phyloP scores from a whole-genome alignment of 2,888 invertebrate species.

The Drosophila barbarae region DNA sequence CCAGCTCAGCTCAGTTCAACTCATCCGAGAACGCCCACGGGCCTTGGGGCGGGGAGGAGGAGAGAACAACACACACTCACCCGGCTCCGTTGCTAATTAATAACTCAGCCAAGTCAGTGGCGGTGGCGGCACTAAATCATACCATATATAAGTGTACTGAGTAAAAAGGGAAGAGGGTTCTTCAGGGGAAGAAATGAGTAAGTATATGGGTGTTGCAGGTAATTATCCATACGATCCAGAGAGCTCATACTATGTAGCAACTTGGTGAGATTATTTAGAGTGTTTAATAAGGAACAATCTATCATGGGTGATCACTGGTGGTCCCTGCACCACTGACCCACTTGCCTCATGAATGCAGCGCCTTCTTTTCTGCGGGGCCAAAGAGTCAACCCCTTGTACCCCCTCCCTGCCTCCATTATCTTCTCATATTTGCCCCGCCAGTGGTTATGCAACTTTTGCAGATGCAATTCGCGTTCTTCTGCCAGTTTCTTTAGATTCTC shows the following conservation, averaged over 20 bases:
- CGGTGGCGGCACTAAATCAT: conserved; percentile 18
- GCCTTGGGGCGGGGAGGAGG: background rate
- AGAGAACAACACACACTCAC: conserved; percentile 7
- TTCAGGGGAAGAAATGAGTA: background rate
- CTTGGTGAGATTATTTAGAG: too few relatives aligned
- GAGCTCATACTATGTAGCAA: background rate
- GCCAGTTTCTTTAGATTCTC: conserved; percentile 22
- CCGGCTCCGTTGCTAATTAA: conserved; percentile 43
- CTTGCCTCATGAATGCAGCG: conserved; percentile 46
- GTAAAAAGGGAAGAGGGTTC: conserved; percentile 16
- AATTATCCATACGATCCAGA: background rate
- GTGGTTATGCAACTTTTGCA: conserved; percentile 63
- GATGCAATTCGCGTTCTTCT: conserved; percentile 47
- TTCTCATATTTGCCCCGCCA: conserved; percentile 11
- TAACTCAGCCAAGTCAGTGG: conserved; percentile 28
- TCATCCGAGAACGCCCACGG: conserved; percentile 37
- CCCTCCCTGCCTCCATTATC: conserved; percentile 7
- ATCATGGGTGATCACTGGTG: background rate
- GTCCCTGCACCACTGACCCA: conserved; percentile 54
- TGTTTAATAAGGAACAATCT: background rate
- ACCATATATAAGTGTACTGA: background rate
- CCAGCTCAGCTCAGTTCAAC: conserved; percentile 13
- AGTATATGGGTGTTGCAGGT: background rate
- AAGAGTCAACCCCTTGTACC: conserved; percentile 20
- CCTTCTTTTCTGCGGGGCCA: conserved; percentile 32